Conservation (phyloP, 2,888 invertebrate genomes). For the Dryomyza anilis region DNA sequence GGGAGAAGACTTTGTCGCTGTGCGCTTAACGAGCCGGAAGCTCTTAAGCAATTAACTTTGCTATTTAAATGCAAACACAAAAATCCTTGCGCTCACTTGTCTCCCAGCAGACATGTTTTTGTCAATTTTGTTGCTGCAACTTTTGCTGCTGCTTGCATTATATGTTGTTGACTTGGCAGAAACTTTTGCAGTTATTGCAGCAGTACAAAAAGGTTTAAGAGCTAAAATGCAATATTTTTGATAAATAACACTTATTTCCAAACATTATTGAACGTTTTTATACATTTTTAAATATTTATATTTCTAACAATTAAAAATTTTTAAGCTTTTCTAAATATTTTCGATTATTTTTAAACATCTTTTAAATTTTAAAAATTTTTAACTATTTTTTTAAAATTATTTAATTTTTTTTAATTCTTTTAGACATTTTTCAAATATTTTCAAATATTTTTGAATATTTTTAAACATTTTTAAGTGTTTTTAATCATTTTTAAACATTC, state of each 20-base stretch:
- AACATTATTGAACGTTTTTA: too few species aligned
- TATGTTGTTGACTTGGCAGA: too few species aligned
- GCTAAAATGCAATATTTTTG: too few species aligned
- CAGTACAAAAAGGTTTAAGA: too few species aligned
- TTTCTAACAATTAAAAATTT: background rate
- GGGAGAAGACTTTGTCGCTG: background rate
- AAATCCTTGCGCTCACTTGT: constrained; percentile 1
- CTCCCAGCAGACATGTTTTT: background rate
- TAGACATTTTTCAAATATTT: background rate
- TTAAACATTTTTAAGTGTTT: background rate
- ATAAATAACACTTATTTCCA: too few species aligned
- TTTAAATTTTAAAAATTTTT: background rate
- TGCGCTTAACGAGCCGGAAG: constrained; percentile 26
- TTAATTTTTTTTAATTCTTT: background rate
- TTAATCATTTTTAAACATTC: too few species aligned
- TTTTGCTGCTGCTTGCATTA: too few species aligned
- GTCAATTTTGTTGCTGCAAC: too few species aligned
- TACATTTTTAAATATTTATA: too few species aligned
- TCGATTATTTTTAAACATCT: background rate
- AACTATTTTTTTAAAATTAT: background rate
- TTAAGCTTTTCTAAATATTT: background rate
- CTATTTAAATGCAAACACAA: constrained; percentile 23
- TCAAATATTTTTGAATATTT: background rate
- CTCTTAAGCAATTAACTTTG: constrained; percentile 27
- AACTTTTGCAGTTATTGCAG: too few species aligned